A percentile compares a stretch with the other conserved stretches of the same genome.
These are phyloP conservation scores for Ophion ventricosus DNA, from an alignment of 2,888 invertebrate genomes.

Conservation along the genomic window DNA sequence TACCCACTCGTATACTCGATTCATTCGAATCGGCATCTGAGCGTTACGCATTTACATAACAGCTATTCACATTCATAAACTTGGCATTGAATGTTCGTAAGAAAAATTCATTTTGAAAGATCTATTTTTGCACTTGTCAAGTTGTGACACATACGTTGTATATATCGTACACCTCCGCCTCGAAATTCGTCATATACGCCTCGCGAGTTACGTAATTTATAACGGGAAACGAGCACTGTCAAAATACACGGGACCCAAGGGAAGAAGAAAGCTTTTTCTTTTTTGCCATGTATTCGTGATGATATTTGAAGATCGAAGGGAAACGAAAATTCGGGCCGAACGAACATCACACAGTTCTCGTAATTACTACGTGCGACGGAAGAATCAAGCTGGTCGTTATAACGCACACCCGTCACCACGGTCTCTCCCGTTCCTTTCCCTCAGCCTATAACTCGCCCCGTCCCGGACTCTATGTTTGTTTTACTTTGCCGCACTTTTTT, in stretches of 20 bases:
- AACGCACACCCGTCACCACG: conserved; percentile 49
- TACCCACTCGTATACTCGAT: too few species aligned
- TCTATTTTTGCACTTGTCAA: background rate
- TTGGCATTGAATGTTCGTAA: background rate
- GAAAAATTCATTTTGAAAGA: background rate
- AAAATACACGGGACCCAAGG: conserved; percentile 21
- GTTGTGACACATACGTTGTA: too few species aligned
- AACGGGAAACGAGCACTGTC: conserved; percentile 35
- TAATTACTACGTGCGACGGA: conserved; percentile 42
- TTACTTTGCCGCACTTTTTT: conserved; percentile 67
- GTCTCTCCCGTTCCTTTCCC: conserved; percentile 26
- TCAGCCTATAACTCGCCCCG: conserved; percentile 44
- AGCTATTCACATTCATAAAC: background rate
- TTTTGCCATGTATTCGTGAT: conserved; percentile 12
- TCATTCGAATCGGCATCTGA: background rate
- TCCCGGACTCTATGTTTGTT: conserved; percentile 63
- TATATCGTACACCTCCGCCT: background rate
- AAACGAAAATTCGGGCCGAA: conserved; percentile 21
- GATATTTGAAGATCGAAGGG: conserved; percentile 49
- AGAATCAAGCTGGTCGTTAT: conserved; percentile 38
- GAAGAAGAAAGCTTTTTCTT: conserved; percentile 21
- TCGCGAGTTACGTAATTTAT: conserved; percentile 22
- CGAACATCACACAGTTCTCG: conserved; percentile 27
- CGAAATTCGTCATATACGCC: background rate
- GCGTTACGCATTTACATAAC: background rate